Evolutionary conservation across 2,888 invertebrate species (phyloP), one percentile per base, ranked within the genome.

Genomic region (Germaria angustata): DNA sequence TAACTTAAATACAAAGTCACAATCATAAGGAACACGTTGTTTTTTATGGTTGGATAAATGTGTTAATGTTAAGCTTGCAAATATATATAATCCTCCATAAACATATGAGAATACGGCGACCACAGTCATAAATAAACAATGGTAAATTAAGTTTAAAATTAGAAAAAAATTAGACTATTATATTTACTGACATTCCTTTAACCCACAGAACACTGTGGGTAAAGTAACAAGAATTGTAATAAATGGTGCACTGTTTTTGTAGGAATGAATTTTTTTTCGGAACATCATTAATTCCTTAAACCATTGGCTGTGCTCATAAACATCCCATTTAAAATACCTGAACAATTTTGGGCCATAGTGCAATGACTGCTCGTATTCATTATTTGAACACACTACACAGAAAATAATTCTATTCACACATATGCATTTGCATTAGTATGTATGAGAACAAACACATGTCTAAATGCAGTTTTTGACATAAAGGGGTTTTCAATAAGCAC

Each of bases 31-130:
- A 5, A 6, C 28, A 28, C 6, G 28, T 28, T 28, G 3, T 28
- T n/a, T n/a, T n/a, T n/a, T n/a, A n/a, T n/a, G n/a, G n/a, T n/a
- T 28, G 6, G 28, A 6, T 6, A 28, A 28, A 28, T 73, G 41
- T 49, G 49, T 66, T 63, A 53, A 44, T 75, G 22, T 55, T 53
- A 53, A 75, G 68, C 68, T 68, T 39, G 34, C 39, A 68, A 61
- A 77, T 77, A 77, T 69, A 51, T 68, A 68, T 5, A 66, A 46
- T 68, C 32, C 44, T 8, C 13, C 13, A 44, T 39, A 49, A 69
- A 61, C 77, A 77, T 69, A 59, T 77, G 77, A 44, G 61, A 28
- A 61, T 61, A 69, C 22, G 44, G 44, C 22, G 8, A 24, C 8
- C 20, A 39, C 22, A 71, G 11, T 46, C 36, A 11, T 22, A 59